These are phyloP conservation scores for Drosophila fulvimacula DNA, from an alignment of 2,888 invertebrate species.

Conservation along the genomic window DNA sequence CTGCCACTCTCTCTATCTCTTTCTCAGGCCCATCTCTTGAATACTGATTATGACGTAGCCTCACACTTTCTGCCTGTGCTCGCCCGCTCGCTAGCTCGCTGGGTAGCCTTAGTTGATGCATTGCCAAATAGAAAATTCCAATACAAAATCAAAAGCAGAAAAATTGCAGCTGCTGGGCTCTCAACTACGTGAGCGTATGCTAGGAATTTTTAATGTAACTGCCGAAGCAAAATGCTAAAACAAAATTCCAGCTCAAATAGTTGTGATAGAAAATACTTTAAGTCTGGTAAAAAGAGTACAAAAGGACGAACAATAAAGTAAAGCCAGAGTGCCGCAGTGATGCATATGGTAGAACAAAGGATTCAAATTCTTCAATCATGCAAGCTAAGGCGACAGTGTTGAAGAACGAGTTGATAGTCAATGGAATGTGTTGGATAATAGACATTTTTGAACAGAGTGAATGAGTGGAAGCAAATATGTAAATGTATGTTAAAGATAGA, in stretches of 20 bases:
- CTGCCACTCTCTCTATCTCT: not conserved
- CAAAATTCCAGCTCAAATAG: conserved; percentile 29
- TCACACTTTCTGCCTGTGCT: conserved; percentile 5
- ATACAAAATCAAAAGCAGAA: conserved; percentile 40
- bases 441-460: not conserved
- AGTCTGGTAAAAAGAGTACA: not conserved
- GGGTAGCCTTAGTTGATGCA: conserved; percentile 36
- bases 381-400: conserved; percentile 1
- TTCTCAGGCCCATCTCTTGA: conserved; percentile 3
- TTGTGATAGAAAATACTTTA: conserved; percentile 27
- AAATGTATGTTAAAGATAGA: not conserved
- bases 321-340: not conserved
- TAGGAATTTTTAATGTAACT: conserved; percentile 40
- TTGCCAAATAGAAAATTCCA: conserved; percentile 42
- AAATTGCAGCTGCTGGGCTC: conserved; percentile 28
- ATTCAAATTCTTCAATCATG: not conserved
- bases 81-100: not conserved
- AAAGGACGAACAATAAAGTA: conserved; percentile 1
- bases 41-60: conserved; percentile 59
- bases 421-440: not conserved
- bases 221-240: conserved; percentile 22
- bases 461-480: not conserved
- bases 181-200: conserved; percentile 33
- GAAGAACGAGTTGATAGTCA: not conserved
- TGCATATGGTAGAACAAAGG: not conserved